phyloP scores from a whole-genome alignment of 2,113 vertebrate species.

The Osmerus eperlanus region DNA sequence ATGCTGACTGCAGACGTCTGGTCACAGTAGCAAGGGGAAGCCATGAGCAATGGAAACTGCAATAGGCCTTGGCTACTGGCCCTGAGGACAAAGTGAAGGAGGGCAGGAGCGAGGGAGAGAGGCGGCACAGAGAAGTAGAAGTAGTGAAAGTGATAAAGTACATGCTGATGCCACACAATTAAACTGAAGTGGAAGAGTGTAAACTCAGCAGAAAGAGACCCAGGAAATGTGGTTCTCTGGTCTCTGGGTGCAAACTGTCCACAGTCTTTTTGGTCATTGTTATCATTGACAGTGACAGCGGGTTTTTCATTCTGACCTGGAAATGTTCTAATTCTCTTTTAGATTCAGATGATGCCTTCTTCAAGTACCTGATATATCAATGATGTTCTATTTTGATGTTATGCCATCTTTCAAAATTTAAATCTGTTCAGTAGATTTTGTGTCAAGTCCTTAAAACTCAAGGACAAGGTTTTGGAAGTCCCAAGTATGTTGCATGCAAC shows the following conservation, averaged over 20 bases:
- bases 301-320: not conserved
- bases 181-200: conserved; percentile 27
- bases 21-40: conserved; percentile 52
- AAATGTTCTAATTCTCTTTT: too few species aligned
- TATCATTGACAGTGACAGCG: not conserved
- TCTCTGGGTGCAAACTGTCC: too few species aligned
- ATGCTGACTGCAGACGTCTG: conserved; percentile 44
- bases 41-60: conserved; percentile 71
- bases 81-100: conserved; percentile 31
- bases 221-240: conserved; percentile 24
- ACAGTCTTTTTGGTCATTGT: not conserved
- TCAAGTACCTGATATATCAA: too few species aligned
- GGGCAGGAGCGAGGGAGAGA: conserved; percentile 40
- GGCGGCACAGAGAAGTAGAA: conserved; percentile 1
- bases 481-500: conserved; percentile 5
- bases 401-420: too few species aligned
- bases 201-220: conserved; percentile 43
- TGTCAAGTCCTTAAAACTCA: conserved; percentile 4
- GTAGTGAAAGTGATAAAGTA: conserved; percentile 35
- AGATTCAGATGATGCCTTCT: too few species aligned
- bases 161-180: conserved; percentile 30
- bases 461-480: conserved; percentile 8
- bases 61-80: conserved; percentile 49
- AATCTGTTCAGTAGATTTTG: too few species aligned
- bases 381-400: too few species aligned